Evolutionary conservation across 23 tunicate genomes (phyloP), one percentile per base, ranked within the genome.

Genomic region (Halocynthia aurantium): DNA sequence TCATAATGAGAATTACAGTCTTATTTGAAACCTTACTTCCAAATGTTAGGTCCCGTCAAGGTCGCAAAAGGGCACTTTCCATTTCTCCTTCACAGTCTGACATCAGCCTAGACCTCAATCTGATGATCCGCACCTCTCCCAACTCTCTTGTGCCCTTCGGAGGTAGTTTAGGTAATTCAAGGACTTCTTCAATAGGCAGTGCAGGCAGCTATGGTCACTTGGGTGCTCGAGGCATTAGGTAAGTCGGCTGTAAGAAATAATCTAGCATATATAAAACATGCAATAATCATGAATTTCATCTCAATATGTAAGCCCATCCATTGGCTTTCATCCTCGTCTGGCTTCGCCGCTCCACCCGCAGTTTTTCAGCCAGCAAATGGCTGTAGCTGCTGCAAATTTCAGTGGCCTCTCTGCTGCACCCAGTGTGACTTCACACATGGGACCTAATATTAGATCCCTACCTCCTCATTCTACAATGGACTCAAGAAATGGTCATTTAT

Each of bases 191-290:
- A 22, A 83, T 85, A 21, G 90, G 82, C 22, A 91, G 97, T 62
- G 87, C 87, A 7, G 97, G 97, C 49, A 91, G 97, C 61, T 91
- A 91, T 75, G 90, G 97, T 10, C 90, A 85, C 61, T 66, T 91
- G 9, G 81, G 81, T 13, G 90, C 97, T 7, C 78, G 90, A n/a
- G 90, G 90, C 17, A 91, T 91, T 54, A 91, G 97, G 97, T 91
- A 73, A 10, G 22, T 22, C 19, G 12, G 11, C 72, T 12, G 21
- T 67, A 5, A 31, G 22, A 11, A 10, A 13, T n/a, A 2, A 67
- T 12, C 5, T 67, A 31, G 44, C 72, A 19, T 50, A 50, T 21
- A 50, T 0, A 2, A 2, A 19, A 2, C 50, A 67, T 12, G 21
- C 22, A 50, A 50, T 21, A 21, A 50, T 17, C 72, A 50, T 67